Percentiles rank a stretch among this genome's conserved stretches.
phyloP scores from a whole-genome alignment of 2,113 vertebrate genomes.

The Lamprologus callipterus region DNA sequence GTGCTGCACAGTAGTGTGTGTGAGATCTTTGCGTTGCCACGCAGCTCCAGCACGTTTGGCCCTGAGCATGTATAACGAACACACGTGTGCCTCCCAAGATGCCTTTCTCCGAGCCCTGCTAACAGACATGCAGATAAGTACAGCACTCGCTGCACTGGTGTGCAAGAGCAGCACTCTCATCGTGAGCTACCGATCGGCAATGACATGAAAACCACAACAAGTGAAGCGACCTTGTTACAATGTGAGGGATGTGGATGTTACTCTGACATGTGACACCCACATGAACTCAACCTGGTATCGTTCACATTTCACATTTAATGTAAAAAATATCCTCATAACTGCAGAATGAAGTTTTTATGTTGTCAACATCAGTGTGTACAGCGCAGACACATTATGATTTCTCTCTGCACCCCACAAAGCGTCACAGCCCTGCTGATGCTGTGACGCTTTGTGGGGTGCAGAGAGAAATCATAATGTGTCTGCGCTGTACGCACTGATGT shows the following conservation, averaged over 20 bases:
- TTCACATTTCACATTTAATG: not conserved
- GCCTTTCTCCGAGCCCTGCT: not conserved
- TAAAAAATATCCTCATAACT: rapidly evolving
- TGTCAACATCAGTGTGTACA: not conserved
- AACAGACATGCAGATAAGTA: not conserved
- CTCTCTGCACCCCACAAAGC: not conserved
- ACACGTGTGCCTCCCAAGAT: not conserved
- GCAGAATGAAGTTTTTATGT: not conserved
- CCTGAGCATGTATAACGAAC: not conserved
- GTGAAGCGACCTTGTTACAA: not conserved
- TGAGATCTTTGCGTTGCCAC: not conserved
- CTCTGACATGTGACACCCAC: not conserved
- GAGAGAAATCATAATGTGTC: not conserved
- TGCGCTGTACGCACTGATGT: too few relatives aligned
- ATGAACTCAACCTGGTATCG: not conserved
- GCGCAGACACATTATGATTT: not conserved
- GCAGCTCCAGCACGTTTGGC: not conserved
- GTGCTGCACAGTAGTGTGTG: not conserved
- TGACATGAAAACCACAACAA: not conserved
- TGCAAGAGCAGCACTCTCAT: not conserved
- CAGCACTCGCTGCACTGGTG: not conserved
- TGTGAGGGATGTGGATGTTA: not conserved
- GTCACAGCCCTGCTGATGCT: rapidly evolving
- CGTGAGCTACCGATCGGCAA: not conserved
- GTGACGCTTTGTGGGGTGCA: too few relatives aligned